Conservation (phyloP, 2,113 vertebrate species). For the Aldabrachelys gigantea region DNA sequence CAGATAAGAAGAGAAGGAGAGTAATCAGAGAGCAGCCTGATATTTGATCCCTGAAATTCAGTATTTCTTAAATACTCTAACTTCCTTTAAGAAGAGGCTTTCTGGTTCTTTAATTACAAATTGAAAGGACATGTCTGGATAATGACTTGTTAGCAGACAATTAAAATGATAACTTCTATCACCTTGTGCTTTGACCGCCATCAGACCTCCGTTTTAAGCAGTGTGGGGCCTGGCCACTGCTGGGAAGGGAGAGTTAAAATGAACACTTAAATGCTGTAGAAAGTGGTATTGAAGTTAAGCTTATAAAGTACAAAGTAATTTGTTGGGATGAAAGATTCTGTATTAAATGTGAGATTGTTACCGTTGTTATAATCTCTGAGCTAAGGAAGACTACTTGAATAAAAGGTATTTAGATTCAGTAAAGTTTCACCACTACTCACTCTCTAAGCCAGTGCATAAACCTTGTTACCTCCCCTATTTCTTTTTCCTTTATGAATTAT, state of each 20-base stretch:
- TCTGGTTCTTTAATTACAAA: neutral
- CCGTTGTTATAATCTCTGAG: neutral
- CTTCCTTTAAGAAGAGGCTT: neutral
- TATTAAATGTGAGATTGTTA: neutral
- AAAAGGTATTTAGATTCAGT: neutral
- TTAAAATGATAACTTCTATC: neutral
- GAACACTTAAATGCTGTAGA: neutral
- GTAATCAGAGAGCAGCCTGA: neutral
- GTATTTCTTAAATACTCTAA: neutral
- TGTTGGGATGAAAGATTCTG: neutral
- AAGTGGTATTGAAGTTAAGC: neutral
- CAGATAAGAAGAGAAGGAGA: neutral
- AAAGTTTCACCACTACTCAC: neutral
- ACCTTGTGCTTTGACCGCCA: neutral
- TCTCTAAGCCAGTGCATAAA: constrained; percentile 9
- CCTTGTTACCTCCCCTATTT: neutral
- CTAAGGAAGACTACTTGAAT: neutral
- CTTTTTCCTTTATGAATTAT: neutral
- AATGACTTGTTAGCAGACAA: neutral
- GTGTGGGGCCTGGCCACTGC: neutral
- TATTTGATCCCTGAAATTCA: neutral
- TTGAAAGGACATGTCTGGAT: neutral
- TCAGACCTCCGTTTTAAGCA: neutral
- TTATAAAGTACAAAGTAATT: neutral
- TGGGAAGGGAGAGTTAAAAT: neutral